Conservation (phyloP, 2,113 vertebrate genomes). For the Pelecanus crispus region DNA sequence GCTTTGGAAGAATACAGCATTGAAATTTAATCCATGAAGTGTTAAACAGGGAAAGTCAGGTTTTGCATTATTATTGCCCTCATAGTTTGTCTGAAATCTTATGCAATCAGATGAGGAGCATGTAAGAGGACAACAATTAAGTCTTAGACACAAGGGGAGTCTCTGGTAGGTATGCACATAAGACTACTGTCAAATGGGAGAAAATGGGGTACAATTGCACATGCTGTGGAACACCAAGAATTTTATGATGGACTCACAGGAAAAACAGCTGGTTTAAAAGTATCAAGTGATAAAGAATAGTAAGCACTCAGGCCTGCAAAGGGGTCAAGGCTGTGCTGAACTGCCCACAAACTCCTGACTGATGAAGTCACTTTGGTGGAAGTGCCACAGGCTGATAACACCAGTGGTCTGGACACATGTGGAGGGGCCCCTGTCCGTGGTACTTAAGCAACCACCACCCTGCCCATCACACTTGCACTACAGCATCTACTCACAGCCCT, state of each 20-base stretch:
- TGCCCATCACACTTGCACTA: background rate
- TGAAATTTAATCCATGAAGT: background rate
- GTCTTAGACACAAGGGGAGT: background rate
- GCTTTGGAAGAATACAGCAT: background rate
- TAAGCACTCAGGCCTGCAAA: background rate
- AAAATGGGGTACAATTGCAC: background rate
- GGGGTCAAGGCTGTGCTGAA: background rate
- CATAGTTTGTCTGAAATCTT: background rate
- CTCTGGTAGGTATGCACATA: background rate
- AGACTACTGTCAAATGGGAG: background rate
- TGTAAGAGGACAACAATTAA: background rate
- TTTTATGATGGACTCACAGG: background rate
- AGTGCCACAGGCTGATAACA: background rate
- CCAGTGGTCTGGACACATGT: rapidly evolving
- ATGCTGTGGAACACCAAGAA: background rate
- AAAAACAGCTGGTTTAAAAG: background rate
- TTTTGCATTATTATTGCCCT: background rate
- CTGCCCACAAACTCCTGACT: background rate
- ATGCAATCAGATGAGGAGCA: background rate
- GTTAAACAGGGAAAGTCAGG: background rate
- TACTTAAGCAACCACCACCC: background rate
- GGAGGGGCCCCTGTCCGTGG: constrained; percentile 32
- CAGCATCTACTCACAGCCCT: background rate
- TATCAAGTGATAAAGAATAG: background rate
- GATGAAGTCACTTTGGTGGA: background rate